Conservation (phyloP, 2,888 invertebrate genomes). For the Tetanocera ferruginea region DNA sequence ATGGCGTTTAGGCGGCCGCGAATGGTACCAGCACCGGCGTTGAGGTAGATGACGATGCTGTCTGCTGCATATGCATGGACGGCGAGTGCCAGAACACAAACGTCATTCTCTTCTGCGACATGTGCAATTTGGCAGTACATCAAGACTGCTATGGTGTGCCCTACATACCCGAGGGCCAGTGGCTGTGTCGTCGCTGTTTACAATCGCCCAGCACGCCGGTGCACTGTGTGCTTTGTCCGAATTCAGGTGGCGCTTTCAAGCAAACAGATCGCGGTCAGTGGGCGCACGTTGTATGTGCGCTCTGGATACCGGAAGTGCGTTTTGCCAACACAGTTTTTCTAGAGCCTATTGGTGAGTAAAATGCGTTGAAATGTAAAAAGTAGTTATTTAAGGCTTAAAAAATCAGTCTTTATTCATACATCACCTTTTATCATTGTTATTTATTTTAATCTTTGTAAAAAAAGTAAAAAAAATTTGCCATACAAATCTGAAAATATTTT, state of each 20-base stretch:
- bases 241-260: slow-evolving; percentile 98
- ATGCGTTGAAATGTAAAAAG: neutral
- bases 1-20: slow-evolving; percentile 71
- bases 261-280: slow-evolving; percentile 95
- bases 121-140: slow-evolving; percentile 99
- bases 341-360: slow-evolving; percentile 86
- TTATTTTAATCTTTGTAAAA: no score
- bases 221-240: slow-evolving; percentile 97
- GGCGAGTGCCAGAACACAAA: slow-evolving; percentile 99
- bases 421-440: neutral
- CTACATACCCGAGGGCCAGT: slow-evolving; percentile 97
- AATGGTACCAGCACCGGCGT: slow-evolving; percentile 81
- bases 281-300: slow-evolving; percentile 98
- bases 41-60: slow-evolving; percentile 96
- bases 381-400: no score
- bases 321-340: slow-evolving; percentile 98
- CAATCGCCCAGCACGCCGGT: slow-evolving; percentile 97
- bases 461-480: neutral
- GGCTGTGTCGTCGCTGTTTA: slow-evolving; percentile 95
- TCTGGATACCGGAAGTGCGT: slow-evolving; percentile 99
- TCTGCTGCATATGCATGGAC: slow-evolving; percentile 98
- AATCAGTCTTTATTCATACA: no score
- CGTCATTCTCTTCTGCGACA: slow-evolving; percentile 98
- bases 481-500: neutral
- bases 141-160: slow-evolving; percentile 98